phyloP scores from a whole-genome alignment of 2,888 invertebrate species.

The Neoaliturus tenellus region DNA sequence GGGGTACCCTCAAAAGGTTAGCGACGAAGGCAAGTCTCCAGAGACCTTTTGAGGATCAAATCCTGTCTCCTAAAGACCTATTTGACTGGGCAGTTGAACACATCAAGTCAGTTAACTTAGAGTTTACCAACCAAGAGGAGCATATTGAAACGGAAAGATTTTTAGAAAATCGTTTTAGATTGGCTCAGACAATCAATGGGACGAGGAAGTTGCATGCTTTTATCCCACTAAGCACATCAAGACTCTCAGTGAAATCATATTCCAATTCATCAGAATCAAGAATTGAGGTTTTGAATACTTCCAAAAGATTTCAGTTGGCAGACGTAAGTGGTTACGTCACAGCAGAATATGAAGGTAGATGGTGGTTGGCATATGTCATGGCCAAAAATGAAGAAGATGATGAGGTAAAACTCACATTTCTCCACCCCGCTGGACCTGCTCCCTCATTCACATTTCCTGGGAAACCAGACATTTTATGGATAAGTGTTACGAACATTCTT shows the following conservation, averaged over 20 bases:
- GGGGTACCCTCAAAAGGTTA: constrained; percentile 61
- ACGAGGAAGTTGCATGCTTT: constrained; percentile 15
- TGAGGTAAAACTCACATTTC: background rate
- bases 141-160: background rate
- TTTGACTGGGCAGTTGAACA: constrained; percentile 33
- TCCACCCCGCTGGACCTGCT: constrained; percentile 2
- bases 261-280: background rate
- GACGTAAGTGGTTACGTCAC: background rate
- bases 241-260: background rate
- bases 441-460: background rate
- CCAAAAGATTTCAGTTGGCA: background rate
- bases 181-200: background rate
- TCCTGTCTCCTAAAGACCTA: constrained; percentile 1
- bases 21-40: constrained; percentile 61
- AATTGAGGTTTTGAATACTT: background rate
- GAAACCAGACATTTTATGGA: constrained; percentile 2
- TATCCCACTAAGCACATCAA: background rate
- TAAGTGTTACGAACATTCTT: background rate
- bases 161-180: background rate
- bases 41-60: background rate
- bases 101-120: background rate
- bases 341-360: background rate
- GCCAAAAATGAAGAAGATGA: background rate
- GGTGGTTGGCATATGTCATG: background rate
- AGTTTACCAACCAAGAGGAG: background rate